Evolutionary conservation across 1,140 invertebrate species (phyloP).

Genomic region (Bombus vancouverensis): DNA sequence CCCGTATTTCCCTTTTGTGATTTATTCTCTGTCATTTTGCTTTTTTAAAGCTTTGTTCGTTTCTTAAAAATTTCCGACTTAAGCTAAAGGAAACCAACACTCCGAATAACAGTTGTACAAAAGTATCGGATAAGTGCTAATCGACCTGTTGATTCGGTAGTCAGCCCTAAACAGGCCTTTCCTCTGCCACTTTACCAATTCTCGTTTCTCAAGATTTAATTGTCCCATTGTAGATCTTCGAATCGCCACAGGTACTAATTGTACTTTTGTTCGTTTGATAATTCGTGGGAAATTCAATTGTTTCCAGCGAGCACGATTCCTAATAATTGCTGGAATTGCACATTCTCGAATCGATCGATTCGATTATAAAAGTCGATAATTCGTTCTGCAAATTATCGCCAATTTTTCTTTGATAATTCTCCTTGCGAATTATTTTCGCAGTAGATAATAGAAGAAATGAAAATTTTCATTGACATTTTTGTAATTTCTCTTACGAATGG

Average conservation of each 20-base stretch:
- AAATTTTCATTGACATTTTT: not conserved
- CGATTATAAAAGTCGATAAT: not conserved
- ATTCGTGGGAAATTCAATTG: not conserved
- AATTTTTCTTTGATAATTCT: not conserved
- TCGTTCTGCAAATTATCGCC: not conserved
- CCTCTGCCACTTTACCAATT: not conserved
- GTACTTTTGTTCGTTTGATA: constrained; percentile 6
- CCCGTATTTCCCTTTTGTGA: no score
- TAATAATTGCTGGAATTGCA: not conserved
- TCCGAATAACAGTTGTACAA: not conserved
- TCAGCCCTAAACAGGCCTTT: not conserved
- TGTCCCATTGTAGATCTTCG: not conserved
- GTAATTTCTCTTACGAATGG: not conserved
- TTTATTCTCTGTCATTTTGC: no score
- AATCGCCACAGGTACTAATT: not conserved
- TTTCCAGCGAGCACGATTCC: not conserved
- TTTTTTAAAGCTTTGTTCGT: no score
- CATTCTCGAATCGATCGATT: not conserved
- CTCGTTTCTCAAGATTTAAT: constrained; percentile 17
- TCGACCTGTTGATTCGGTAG: not conserved
- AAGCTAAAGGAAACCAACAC: not conserved
- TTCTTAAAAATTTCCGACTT: no score
- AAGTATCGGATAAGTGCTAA: not conserved
- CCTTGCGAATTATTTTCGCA: no score
- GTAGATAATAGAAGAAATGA: no score